Conservation (phyloP, 1,140 invertebrate species). For the Drosophila kurseongensis region DNA sequence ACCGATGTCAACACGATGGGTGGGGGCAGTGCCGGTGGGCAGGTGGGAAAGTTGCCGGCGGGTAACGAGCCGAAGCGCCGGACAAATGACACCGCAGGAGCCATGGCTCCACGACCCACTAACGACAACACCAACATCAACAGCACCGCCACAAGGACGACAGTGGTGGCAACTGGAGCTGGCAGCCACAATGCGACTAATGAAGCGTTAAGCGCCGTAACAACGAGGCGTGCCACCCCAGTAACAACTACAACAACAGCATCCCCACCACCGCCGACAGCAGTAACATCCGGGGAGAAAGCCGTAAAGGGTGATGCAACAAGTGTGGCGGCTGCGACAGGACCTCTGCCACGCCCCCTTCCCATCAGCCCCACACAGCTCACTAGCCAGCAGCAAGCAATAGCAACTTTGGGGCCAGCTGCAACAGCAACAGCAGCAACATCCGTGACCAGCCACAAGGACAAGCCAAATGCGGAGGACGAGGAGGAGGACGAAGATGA, state of each 20-base stretch:
- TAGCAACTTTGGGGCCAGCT: no score
- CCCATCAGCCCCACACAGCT: constrained; percentile 18
- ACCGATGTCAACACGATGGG: constrained; percentile 34
- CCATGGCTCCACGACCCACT: background rate
- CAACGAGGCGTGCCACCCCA: constrained; percentile 52
- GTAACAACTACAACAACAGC: background rate
- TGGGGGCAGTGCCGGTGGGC: background rate
- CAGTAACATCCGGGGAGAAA: constrained; percentile 28
- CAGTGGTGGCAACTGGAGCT: constrained; percentile 31
- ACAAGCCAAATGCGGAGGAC: background rate
- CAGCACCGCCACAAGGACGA: constrained; percentile 7
- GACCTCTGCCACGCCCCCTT: background rate
- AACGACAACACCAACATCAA: background rate
- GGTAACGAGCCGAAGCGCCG: constrained; percentile 43
- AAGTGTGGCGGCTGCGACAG: constrained; percentile 46
- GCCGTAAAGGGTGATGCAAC: constrained; percentile 49
- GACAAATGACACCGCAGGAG: constrained; percentile 45
- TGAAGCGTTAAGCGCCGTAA: constrained; percentile 74
- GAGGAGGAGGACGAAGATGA: constrained; percentile 46
- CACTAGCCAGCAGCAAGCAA: constrained; percentile 41
- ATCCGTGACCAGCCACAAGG: constrained; percentile 27
- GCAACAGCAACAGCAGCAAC: constrained; percentile 1
- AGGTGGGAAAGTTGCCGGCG: constrained; percentile 38
- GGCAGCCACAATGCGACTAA: constrained; percentile 71
- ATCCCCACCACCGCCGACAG: constrained; percentile 1